Base-by-base conservation (phyloP, 2,888 invertebrate species). In the Leptinotarsa juncta region DNA sequence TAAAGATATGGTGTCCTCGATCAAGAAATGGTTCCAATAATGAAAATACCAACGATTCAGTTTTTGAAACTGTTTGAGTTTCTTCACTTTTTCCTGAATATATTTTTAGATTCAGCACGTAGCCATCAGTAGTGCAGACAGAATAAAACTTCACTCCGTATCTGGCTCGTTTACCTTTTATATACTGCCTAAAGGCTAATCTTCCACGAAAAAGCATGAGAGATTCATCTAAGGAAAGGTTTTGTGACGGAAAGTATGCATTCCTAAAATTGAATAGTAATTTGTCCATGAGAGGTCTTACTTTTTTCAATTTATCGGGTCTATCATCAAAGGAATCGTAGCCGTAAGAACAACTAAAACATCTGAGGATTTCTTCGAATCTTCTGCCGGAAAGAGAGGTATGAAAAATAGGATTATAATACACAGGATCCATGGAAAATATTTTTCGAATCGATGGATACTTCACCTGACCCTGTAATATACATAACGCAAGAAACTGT, bases 131-230 rank as follows among this genome's bases (percentile, higher is more conserved):
- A 20, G 81, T 76, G 73, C 78, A 80, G 51, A 82, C 70, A 42
- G 74, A 75, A 71, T 79, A 80, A 62, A 82, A 81, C 77, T 82
- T 82, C 65, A 81, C 78, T 23, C 82, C 81, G 73, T 82, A 82
- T 78, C 78, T 78, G 62, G 78, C 76, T 69, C 70, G 76, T 76
- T 81, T 82, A 49, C 72, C 73, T 76, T 81, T 80, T 69, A 79
- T 82, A 68, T 81, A 80, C 57, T 75, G 73, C 50, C 79, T 74
- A 75, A 82, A 74, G 72, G 49, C 77, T 75, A 77, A 80, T 50
- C 79, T 71, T 60, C 80, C 79, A 42, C 77, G 77, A 67, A 75
- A 76, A 18, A 74, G 72, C 26, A 77, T n/a, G 23, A 77, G 76
- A 32, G 81, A 80, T 73, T 82, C 80, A 72, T 81, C 78, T 65